Evolutionary conservation across 2,888 invertebrate species (phyloP).

Genomic region (Serripes groenlandicus): DNA sequence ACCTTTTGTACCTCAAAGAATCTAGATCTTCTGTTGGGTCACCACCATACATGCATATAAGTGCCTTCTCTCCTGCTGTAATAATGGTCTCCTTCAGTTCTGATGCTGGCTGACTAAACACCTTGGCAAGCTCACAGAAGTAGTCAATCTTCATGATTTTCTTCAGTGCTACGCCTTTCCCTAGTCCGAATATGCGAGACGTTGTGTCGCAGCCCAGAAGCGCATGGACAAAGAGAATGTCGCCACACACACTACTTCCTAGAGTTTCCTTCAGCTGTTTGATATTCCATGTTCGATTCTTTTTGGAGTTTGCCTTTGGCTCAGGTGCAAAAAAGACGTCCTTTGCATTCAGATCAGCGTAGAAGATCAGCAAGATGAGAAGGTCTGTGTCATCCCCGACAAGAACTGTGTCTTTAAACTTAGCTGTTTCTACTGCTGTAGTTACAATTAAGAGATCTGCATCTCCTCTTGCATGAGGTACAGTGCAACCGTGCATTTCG

Average conservation of each 20-base stretch:
- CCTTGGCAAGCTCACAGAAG: neutral
- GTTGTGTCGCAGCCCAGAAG: slow-evolving; percentile 3
- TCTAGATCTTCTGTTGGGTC: neutral
- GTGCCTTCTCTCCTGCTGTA: neutral
- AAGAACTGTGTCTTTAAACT: neutral
- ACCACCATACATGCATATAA: neutral
- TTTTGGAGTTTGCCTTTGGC: neutral
- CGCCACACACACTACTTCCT: neutral
- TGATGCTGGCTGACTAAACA: neutral
- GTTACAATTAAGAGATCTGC: neutral
- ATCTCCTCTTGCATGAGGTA: neutral
- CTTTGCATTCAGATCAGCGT: neutral
- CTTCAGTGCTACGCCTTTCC: neutral
- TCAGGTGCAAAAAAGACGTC: neutral
- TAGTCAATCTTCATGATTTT: neutral
- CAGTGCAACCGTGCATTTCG: neutral
- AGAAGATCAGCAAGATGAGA: neutral
- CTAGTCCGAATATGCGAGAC: neutral
- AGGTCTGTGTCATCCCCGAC: slow-evolving; percentile 1
- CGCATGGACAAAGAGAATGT: neutral
- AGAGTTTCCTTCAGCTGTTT: neutral
- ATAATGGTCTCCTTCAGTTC: neutral
- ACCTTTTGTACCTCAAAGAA: too few relatives aligned
- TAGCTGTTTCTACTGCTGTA: neutral
- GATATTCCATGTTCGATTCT: neutral